Conservation (phyloP, 1,140 invertebrate species). For the Panagrolaimus sp. region DNA sequence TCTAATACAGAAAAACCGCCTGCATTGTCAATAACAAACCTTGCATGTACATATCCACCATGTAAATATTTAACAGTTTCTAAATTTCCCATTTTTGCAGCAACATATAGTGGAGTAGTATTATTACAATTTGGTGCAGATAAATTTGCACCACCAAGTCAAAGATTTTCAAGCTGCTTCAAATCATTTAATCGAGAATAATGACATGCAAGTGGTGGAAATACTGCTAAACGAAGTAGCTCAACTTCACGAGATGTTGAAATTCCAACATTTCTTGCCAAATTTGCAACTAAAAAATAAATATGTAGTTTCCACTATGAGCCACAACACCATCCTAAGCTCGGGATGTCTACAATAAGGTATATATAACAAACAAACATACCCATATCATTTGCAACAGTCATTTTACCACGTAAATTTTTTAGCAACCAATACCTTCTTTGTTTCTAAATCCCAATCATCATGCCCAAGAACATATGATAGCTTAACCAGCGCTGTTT, state of each 20-base stretch:
- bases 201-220: conserved; percentile 71
- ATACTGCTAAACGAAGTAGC: conserved; percentile 69
- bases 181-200: conserved; percentile 69
- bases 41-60: conserved; percentile 73
- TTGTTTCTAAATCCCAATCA: too few species aligned
- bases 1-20: conserved; percentile 2
- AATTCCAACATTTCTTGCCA: too few species aligned
- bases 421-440: conserved; percentile 71
- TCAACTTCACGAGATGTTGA: too few species aligned
- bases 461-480: conserved; percentile 79
- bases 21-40: conserved; percentile 39
- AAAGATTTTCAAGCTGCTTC: conserved; percentile 60
- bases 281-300: too few species aligned
- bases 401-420: conserved; percentile 71
- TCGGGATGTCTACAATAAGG: conserved; percentile 60
- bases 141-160: conserved; percentile 67
- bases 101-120: conserved; percentile 74
- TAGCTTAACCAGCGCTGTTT: conserved; percentile 84
- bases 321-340: neutral
- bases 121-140: conserved; percentile 72
- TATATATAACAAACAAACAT: too few species aligned
- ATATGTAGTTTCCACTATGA: conserved; percentile 66
- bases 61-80: conserved; percentile 67
- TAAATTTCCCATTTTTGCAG: conserved; percentile 71
- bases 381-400: conserved; percentile 63